Conservation (phyloP, 2,113 vertebrate genomes). For the Penelope pileata region DNA sequence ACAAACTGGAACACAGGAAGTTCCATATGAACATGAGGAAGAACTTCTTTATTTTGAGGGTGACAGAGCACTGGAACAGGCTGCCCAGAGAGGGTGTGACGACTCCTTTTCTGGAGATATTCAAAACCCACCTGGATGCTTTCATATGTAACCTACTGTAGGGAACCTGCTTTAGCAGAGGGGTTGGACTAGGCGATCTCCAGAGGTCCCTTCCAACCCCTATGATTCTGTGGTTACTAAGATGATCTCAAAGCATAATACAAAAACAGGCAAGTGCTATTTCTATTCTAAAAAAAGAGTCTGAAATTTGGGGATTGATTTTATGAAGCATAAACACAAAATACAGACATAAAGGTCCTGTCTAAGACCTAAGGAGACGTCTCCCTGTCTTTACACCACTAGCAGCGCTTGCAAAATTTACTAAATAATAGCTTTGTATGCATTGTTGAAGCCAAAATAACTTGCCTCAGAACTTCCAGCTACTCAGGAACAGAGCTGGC, state of each 20-base stretch:
- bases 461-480: background rate
- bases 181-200: too few species aligned
- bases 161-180: too few species aligned
- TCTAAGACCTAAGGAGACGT: background rate
- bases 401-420: background rate
- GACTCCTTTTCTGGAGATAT: too few species aligned
- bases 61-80: too few species aligned
- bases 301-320: background rate
- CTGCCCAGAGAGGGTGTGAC: too few species aligned
- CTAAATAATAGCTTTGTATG: rapidly evolving
- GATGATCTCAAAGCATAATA: background rate
- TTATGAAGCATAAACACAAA: background rate
- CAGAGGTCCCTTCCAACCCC: too few species aligned
- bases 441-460: background rate
- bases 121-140: too few species aligned
- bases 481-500: background rate
- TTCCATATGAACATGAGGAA: too few species aligned
- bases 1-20: too few species aligned
- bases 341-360: background rate
- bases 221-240: background rate
- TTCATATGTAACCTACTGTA: too few species aligned
- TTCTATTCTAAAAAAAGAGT: background rate
- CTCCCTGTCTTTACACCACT: rapidly evolving
- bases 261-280: background rate
- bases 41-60: too few species aligned